These are phyloP conservation scores for Sarcophaga subvicina DNA, from an alignment of 2,888 invertebrate genomes.

Conservation along the genomic window DNA sequence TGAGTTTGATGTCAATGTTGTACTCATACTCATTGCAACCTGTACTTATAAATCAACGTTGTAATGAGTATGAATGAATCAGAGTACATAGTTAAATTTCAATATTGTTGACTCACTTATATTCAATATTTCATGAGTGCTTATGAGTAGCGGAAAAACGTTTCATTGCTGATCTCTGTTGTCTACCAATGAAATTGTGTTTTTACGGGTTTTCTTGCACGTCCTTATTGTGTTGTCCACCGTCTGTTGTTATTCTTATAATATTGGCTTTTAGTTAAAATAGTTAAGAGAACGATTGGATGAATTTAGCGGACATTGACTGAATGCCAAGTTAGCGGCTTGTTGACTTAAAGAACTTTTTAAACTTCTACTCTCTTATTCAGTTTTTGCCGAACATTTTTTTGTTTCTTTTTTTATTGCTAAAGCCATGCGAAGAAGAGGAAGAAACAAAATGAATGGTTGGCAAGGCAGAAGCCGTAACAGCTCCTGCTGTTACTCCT, in stretches of 20 bases:
- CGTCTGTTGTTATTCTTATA: background rate
- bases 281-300: constrained; percentile 54
- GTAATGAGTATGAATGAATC: too few relatives aligned
- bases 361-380: constrained; percentile 2
- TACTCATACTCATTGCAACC: too few relatives aligned
- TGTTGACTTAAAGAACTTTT: constrained; percentile 59
- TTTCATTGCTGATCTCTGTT: too few relatives aligned
- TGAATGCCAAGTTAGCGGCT: constrained; percentile 68
- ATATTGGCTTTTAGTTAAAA: constrained; percentile 56
- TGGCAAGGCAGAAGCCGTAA: constrained; percentile 60
- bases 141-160: too few relatives aligned
- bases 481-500: constrained; percentile 72
- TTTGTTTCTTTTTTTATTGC: background rate
- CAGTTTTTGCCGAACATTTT: constrained; percentile 23
- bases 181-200: too few relatives aligned
- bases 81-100: too few relatives aligned
- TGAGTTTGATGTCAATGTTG: too few relatives aligned
- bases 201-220: background rate
- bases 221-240: background rate
- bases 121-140: too few relatives aligned
- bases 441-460: constrained; percentile 55
- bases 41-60: too few relatives aligned
- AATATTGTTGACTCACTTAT: too few relatives aligned
- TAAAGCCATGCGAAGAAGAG: background rate
- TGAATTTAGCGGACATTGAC: constrained; percentile 68